Evolutionary conservation across 1,140 invertebrate genomes (phyloP), one percentile per base, ranked within the genome.

Genomic region (Berghia stephanieae): DNA sequence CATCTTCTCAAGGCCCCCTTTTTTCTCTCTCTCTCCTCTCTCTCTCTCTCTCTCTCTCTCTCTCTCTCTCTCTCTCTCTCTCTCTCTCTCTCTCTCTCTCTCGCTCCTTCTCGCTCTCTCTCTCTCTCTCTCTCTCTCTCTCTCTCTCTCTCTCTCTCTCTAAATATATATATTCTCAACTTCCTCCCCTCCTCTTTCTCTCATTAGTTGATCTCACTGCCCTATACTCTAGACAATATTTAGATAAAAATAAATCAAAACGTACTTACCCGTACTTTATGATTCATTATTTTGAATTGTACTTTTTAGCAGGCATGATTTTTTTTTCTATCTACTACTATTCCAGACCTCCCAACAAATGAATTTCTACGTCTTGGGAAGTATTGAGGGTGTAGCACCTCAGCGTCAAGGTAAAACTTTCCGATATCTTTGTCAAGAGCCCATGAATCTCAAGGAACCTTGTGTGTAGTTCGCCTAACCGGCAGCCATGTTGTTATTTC

Each of bases 71-170:
- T 8, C 36, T 34, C 36, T 60, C 57, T 0, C 57, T 52, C 55
- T 60, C 5, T 27, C 46, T 52, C 46, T 52, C n/a, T n/a, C n/a
- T n/a, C n/a, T n/a, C n/a, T n/a, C n/a, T n/a, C n/a, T n/a, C n/a
- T n/a, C n/a, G n/a, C n/a, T n/a, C n/a, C n/a, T n/a, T n/a, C n/a
- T n/a, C n/a, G n/a, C n/a, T n/a, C n/a, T n/a, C n/a, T n/a, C 46
- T 52, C 13, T 52, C 46, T 52, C 46, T 52, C 46, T 60, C 55
- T 60, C 55, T 60, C 55, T 60, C 55, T 21, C 55, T 21, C 55
- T 60, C 5, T 60, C 57, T 60, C 57, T 60, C 8, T 60, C 57
- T 10, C n/a, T n/a, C n/a, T n/a, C n/a, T n/a, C n/a, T n/a, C n/a
- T n/a, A n/a, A n/a, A n/a, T n/a, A n/a, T n/a, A 8, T 21, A 24